Percentiles rank a stretch among this genome's conserved stretches.
Conservation (phyloP, 2,888 invertebrate species). For the Cheilosia vulpina region DNA sequence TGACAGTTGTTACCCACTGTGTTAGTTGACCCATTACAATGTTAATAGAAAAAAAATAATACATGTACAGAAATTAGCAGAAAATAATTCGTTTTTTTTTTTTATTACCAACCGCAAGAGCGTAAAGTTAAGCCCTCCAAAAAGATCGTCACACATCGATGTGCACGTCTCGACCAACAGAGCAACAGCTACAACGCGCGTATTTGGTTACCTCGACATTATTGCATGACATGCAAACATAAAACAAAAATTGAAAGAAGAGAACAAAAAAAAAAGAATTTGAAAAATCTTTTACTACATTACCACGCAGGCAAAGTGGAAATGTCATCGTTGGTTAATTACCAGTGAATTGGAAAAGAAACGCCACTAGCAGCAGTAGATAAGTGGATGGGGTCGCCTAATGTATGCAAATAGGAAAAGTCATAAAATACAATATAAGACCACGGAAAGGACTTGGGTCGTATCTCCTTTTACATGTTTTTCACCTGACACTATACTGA, state of each 20-base stretch:
- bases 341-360: constrained; percentile 69
- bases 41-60: constrained; percentile 37
- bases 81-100: constrained; percentile 23
- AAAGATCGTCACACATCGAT: constrained; percentile 73
- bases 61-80: constrained; percentile 32
- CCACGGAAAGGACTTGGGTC: constrained; percentile 51
- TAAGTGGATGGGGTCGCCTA: constrained; percentile 27
- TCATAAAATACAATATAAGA: constrained; percentile 36
- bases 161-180: constrained; percentile 40
- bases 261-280: constrained; percentile 3
- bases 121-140: constrained; percentile 70
- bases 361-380: background rate
- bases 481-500: constrained; percentile 59
- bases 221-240: constrained; percentile 66
- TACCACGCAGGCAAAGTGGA: constrained; percentile 52
- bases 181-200: constrained; percentile 41
- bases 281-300: constrained; percentile 46
- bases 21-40: constrained; percentile 51
- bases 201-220: constrained; percentile 72
- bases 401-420: constrained; percentile 64
- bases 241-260: constrained; percentile 18
- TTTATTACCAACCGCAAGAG: constrained; percentile 49
- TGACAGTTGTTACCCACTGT: constrained; percentile 25
- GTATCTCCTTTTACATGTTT: constrained; percentile 23
- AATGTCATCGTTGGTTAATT: constrained; percentile 75